These are phyloP conservation scores for Pseudotriccus pelzelni DNA, from an alignment of 2,797 vertebrate species.

Conservation along the genomic window DNA sequence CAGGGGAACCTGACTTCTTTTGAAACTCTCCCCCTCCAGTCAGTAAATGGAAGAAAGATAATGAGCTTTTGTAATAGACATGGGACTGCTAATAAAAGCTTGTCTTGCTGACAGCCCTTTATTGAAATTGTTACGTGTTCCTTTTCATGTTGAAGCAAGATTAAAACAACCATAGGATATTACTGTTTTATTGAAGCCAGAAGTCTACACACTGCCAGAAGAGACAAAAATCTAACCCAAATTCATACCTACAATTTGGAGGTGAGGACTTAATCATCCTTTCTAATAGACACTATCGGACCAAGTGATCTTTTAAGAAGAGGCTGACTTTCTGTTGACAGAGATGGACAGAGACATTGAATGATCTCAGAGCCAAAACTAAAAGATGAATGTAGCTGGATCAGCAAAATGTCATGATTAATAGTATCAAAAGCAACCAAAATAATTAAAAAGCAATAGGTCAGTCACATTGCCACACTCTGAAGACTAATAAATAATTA, in stretches of 20 bases:
- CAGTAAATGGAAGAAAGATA: constrained; percentile 10
- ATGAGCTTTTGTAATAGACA: constrained; percentile 8
- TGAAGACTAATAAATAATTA: constrained; percentile 74
- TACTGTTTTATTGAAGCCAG: constrained; percentile 23
- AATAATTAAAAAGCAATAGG: constrained; percentile 74
- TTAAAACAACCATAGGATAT: constrained; percentile 18
- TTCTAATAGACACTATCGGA: neutral
- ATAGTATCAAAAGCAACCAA: constrained; percentile 66
- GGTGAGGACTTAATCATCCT: neutral
- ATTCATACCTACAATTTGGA: neutral
- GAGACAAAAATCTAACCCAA: constrained; percentile 38
- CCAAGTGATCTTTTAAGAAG: constrained; percentile 34
- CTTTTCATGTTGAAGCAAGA: constrained; percentile 46
- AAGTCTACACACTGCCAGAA: constrained; percentile 15
- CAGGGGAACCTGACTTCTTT: neutral
- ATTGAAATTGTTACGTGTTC: constrained; percentile 50
- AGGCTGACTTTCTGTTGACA: constrained; percentile 52
- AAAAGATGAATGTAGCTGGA: constrained; percentile 12
- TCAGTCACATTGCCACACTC: constrained; percentile 56
- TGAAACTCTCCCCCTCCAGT: neutral
- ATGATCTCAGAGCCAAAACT: constrained; percentile 39
- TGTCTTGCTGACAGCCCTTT: constrained; percentile 10
- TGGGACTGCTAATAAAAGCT: constrained; percentile 36
- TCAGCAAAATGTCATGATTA: constrained; percentile 67
- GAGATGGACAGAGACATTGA: constrained; percentile 47